phyloP scores from a whole-genome alignment of 1,140 invertebrate genomes.

The Pseudomyrmex gracilis region DNA sequence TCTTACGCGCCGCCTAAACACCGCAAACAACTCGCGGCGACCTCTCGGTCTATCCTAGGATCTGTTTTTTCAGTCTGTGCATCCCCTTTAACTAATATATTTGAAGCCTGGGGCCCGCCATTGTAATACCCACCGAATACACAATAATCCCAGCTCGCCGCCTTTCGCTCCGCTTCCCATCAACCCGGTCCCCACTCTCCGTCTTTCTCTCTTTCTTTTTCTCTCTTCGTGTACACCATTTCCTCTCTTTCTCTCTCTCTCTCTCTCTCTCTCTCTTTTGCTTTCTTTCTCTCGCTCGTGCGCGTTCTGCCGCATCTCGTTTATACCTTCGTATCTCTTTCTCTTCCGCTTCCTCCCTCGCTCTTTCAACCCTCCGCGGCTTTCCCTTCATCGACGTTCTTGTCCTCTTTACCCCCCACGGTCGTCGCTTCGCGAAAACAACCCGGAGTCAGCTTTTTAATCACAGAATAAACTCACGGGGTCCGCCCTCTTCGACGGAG shows the following conservation, averaged over 20 bases:
- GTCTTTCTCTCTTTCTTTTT: constrained; percentile 33
- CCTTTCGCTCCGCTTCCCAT: constrained; percentile 53
- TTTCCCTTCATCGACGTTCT: constrained; percentile 53
- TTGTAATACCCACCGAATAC: constrained; percentile 78
- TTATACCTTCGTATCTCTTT: constrained; percentile 30
- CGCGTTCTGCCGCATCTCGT: constrained; percentile 38
- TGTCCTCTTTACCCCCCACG: constrained; percentile 54
- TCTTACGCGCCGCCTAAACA: constrained; percentile 55
- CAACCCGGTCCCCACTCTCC: constrained; percentile 40
- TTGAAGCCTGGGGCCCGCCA: constrained; percentile 72
- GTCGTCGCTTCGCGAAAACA: constrained; percentile 62
- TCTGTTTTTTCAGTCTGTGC: constrained; percentile 69
- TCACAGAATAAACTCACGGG: constrained; percentile 74
- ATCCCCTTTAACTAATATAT: constrained; percentile 80
- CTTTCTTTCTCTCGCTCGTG: constrained; percentile 47
- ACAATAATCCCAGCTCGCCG: constrained; percentile 76
- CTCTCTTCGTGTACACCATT: constrained; percentile 27
- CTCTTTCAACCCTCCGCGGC: constrained; percentile 16
- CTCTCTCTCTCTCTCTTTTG: constrained; percentile 41
- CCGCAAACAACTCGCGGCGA: constrained; percentile 47
- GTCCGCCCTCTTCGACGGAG: constrained; percentile 12
- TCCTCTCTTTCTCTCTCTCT: constrained; percentile 43
- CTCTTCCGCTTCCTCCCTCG: constrained; percentile 10
- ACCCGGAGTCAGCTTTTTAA: constrained; percentile 76
- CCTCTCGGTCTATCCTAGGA: constrained; percentile 51